A percentile compares a stretch with the other conserved stretches of the same genome.
phyloP scores from a whole-genome alignment of 2,113 vertebrate species.

The Sphyrna mokarran region DNA sequence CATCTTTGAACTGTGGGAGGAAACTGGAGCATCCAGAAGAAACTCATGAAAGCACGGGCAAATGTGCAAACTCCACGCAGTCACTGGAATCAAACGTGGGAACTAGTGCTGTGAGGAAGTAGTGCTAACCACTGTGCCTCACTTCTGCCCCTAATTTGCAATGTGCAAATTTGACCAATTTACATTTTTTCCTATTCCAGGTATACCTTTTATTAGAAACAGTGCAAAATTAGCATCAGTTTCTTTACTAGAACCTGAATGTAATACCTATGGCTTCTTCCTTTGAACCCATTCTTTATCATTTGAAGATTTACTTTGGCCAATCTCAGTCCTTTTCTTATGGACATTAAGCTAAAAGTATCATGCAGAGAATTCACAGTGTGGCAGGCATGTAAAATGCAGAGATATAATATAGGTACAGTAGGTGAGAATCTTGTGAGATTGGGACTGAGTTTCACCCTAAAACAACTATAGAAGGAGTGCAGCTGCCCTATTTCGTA shows the following conservation, averaged over 20 bases:
- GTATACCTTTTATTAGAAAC: background rate
- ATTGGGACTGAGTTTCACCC: background rate
- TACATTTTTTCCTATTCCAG: background rate
- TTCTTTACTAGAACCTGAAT: background rate
- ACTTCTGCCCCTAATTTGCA: too few species aligned
- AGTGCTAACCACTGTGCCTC: too few species aligned
- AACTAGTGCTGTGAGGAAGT: too few species aligned
- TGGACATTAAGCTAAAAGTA: background rate
- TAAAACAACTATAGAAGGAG: background rate
- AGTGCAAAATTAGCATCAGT: background rate
- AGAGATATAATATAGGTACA: background rate
- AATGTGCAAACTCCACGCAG: too few species aligned
- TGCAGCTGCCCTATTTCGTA: too few species aligned
- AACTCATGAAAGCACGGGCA: too few species aligned
- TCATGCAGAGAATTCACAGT: background rate
- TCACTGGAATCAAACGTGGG: too few species aligned
- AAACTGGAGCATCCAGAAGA: too few species aligned
- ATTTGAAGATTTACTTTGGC: background rate
- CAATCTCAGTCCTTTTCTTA: background rate
- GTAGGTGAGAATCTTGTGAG: background rate
- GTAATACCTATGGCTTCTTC: background rate
- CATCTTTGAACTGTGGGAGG: too few species aligned
- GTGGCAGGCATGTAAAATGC: background rate
- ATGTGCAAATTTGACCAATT: background rate
- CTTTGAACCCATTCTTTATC: background rate